phyloP scores from a whole-genome alignment of 2,888 invertebrate genomes.

The Epinotia nisella region DNA sequence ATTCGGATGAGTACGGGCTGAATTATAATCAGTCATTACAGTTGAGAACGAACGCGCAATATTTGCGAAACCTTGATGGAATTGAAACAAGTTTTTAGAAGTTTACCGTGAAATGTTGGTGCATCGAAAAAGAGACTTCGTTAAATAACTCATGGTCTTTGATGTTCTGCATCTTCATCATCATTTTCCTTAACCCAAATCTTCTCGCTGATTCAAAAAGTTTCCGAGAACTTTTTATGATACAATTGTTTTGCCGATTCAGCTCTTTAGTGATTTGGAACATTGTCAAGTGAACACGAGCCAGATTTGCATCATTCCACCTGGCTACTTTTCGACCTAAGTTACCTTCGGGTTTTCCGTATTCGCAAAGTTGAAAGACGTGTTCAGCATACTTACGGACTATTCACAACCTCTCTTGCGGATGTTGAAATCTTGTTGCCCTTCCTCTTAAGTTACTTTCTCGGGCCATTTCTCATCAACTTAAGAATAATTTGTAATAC shows the following conservation, averaged over 20 bases:
- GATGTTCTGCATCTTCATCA: conserved; percentile 2
- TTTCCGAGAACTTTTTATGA: conserved; percentile 32
- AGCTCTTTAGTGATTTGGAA: conserved; percentile 40
- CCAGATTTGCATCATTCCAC: conserved; percentile 38
- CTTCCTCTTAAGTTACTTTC: conserved; percentile 35
- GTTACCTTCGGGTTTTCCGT: conserved; percentile 47
- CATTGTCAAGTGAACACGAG: conserved; percentile 33
- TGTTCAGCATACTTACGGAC: conserved; percentile 48
- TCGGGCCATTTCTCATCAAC: conserved; percentile 33
- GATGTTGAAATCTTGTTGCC: conserved; percentile 36
- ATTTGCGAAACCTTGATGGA: conserved; percentile 15
- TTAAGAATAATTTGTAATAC: conserved; percentile 14
- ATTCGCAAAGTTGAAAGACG: conserved; percentile 49
- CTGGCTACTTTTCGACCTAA: conserved; percentile 38
- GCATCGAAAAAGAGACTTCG: conserved; percentile 5
- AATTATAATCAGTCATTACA: conserved; percentile 25
- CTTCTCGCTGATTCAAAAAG: conserved; percentile 10
- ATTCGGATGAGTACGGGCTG: conserved; percentile 1
- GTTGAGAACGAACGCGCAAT: conserved; percentile 12
- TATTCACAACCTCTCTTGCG: conserved; percentile 39
- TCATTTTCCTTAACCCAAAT: conserved; percentile 15
- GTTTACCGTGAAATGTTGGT: conserved; percentile 21
- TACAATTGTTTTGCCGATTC: conserved; percentile 33
- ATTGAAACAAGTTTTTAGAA: conserved; percentile 16
- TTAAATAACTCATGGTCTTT: conserved; percentile 13